phyloP scores from a whole-genome alignment of 2,888 invertebrate species.

The Willowsia nigromaculata region DNA sequence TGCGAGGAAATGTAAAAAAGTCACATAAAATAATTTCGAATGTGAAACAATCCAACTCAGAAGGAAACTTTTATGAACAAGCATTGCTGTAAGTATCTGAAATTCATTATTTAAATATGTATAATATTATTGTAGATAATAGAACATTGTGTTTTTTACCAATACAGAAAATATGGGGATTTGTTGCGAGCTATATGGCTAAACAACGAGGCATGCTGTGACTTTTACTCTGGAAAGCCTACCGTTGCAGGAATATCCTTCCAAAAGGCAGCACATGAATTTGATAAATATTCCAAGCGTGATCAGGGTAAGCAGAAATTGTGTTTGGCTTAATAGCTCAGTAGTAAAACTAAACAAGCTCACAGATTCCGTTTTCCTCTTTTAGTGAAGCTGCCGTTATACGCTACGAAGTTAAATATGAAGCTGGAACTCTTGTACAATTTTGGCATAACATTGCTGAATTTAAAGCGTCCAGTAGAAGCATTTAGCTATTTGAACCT shows the following conservation, averaged over 20 bases:
- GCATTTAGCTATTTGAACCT: slow-evolving; percentile 87
- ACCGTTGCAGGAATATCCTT: slow-evolving; percentile 90
- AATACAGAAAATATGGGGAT: slow-evolving; percentile 85
- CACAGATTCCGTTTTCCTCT: neutral
- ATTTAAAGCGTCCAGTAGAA: slow-evolving; percentile 88
- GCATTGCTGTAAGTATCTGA: neutral
- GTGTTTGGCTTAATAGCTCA: neutral
- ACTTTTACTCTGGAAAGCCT: slow-evolving; percentile 90
- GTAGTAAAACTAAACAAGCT: too few species aligned
- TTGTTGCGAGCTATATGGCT: slow-evolving; percentile 85
- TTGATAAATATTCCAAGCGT: slow-evolving; percentile 80
- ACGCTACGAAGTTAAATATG: slow-evolving; percentile 84
- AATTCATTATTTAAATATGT: neutral
- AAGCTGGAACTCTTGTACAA: slow-evolving; percentile 88
- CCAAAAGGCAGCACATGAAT: slow-evolving; percentile 89
- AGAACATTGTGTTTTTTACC: slow-evolving; percentile 75
- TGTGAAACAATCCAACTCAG: slow-evolving; percentile 8
- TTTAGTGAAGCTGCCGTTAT: slow-evolving; percentile 83
- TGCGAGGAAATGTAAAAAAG: slow-evolving; percentile 84
- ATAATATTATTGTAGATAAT: neutral
- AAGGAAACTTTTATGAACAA: slow-evolving; percentile 76
- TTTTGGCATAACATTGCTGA: slow-evolving; percentile 90
- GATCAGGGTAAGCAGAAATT: slow-evolving; percentile 32
- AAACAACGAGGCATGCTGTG: slow-evolving; percentile 91
- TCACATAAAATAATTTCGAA: slow-evolving; percentile 83